phyloP scores from a whole-genome alignment of 2,797 vertebrate species.

The Ispidina picta region DNA sequence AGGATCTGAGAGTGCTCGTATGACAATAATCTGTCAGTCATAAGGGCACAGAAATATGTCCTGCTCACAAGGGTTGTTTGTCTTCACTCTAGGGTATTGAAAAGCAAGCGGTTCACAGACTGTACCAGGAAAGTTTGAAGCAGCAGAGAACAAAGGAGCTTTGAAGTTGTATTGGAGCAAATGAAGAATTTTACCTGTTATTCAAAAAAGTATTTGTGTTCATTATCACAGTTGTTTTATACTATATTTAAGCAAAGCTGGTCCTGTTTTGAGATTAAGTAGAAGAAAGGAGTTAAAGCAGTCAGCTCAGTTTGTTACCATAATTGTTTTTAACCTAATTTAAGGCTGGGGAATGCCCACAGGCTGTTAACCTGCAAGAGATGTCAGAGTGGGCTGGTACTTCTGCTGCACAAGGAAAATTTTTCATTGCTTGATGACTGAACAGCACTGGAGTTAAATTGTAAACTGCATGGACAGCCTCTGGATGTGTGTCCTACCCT shows the following conservation, averaged over 20 bases:
- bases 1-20: not conserved
- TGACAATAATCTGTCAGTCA: not conserved
- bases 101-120: not conserved
- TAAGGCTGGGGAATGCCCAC: not conserved
- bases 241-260: not conserved
- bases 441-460: not conserved
- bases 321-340: not conserved
- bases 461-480: not conserved
- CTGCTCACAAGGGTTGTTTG: rapidly evolving
- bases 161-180: not conserved
- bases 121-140: not conserved
- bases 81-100: not conserved
- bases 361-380: not conserved
- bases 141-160: not conserved
- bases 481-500: not conserved
- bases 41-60: not conserved
- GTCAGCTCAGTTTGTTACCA: not conserved
- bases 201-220: not conserved
- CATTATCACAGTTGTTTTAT: not conserved
- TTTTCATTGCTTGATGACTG: not conserved
- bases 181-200: not conserved
- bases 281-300: not conserved
- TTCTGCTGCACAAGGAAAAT: not conserved
- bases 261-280: not conserved
- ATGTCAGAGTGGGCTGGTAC: not conserved